Evolutionary conservation across 1,140 invertebrate species (phyloP).

Genomic region (Agrilus planipennis): DNA sequence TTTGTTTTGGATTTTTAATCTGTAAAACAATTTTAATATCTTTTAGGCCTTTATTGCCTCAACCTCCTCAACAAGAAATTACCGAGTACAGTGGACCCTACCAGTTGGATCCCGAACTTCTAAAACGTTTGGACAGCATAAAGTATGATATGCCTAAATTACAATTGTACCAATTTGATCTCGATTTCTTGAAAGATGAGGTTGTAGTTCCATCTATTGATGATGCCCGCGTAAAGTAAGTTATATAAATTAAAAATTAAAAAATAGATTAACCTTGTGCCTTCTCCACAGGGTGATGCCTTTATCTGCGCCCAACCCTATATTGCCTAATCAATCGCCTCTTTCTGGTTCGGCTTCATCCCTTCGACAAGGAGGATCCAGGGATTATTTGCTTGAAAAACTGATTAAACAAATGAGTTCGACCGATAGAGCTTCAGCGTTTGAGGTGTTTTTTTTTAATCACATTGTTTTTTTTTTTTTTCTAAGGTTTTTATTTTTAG

Average conservation of each 20-base stretch:
- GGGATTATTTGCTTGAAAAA: constrained; percentile 23
- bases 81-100: constrained; percentile 50
- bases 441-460: constrained; percentile 4
- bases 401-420: constrained; percentile 57
- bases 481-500: constrained; percentile 44
- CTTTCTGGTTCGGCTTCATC: constrained; percentile 7
- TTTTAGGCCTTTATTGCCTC: constrained; percentile 21
- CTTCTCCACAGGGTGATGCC: constrained; percentile 30
- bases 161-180: constrained; percentile 22
- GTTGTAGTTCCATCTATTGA: constrained; percentile 18
- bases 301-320: constrained; percentile 39
- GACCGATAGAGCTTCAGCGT: constrained; percentile 43
- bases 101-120: constrained; percentile 53
- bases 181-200: constrained; percentile 26
- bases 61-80: constrained; percentile 26
- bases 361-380: constrained; percentile 7
- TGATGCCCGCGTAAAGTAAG: constrained; percentile 23
- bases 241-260: neutral
- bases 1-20: too few relatives aligned
- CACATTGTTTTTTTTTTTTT: constrained; percentile 1
- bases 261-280: neutral
- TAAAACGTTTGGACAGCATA: constrained; percentile 45
- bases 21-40: constrained; percentile 2
- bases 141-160: constrained; percentile 9
- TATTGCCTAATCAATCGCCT: constrained; percentile 23